Percentiles rank a stretch among this genome's conserved stretches.
phyloP scores from a whole-genome alignment of 2,113 vertebrate genomes.

The Ctenodactylus gundi region DNA sequence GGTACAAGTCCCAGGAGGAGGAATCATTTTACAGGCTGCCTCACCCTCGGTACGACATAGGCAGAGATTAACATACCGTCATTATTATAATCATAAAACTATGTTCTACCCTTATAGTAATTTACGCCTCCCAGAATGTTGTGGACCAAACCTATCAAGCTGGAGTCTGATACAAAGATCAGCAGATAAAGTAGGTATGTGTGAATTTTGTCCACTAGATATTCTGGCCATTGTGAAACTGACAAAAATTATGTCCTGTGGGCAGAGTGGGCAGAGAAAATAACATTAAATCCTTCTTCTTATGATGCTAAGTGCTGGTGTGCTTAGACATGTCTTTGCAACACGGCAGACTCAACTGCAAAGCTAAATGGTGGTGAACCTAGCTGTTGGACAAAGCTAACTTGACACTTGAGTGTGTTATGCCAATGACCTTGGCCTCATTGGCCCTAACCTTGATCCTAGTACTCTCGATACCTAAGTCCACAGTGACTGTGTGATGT shows the following conservation, averaged over 20 bases:
- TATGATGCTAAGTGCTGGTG: neutral
- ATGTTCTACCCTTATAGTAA: neutral
- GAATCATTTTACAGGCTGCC: neutral
- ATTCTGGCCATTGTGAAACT: neutral
- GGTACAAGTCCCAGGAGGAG: neutral
- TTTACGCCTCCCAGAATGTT: neutral
- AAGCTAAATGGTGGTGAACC: neutral
- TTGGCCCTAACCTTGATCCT: neutral
- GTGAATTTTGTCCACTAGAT: neutral
- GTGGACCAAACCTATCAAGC: neutral
- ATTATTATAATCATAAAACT: neutral
- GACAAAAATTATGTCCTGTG: neutral
- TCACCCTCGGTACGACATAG: neutral
- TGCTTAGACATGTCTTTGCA: neutral
- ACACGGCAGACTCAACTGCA: neutral
- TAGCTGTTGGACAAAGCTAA: neutral
- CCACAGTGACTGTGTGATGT: neutral
- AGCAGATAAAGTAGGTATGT: neutral
- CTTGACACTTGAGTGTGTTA: neutral
- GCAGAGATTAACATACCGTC: neutral
- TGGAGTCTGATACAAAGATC: neutral
- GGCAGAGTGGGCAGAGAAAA: neutral
- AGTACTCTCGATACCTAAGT: neutral
- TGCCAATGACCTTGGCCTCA: neutral
- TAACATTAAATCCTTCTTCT: neutral